phyloP scores from a whole-genome alignment of 2,797 vertebrate genomes.

The Sebastes paucispinis region DNA sequence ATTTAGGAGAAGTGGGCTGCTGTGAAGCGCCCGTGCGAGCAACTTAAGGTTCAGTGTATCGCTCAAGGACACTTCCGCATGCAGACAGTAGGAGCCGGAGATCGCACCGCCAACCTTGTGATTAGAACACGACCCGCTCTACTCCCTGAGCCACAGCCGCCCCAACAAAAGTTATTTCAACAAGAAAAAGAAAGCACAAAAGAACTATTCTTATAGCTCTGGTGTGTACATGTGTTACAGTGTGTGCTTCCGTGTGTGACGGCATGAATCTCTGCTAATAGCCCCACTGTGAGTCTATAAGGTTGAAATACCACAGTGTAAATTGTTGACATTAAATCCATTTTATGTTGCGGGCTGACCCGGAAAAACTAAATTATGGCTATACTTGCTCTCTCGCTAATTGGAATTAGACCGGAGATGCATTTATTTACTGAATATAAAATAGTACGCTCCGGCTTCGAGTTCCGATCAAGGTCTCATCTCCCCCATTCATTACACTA shows the following conservation, averaged over 20 bases:
- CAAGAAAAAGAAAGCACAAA: neutral
- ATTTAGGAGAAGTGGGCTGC: too few species aligned
- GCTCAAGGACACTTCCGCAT: too few species aligned
- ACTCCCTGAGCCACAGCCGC: too few species aligned
- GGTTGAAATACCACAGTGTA: conserved; percentile 67
- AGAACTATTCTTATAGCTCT: neutral
- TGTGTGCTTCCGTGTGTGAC: conserved; percentile 16
- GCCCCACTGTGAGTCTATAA: conserved; percentile 50
- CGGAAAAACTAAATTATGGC: conserved; percentile 57
- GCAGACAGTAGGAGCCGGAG: too few species aligned
- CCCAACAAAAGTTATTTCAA: neutral
- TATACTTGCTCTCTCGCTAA: conserved; percentile 69
- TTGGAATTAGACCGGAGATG: conserved; percentile 65
- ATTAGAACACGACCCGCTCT: too few species aligned
- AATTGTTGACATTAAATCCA: conserved; percentile 74
- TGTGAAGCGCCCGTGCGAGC: fast-evolving
- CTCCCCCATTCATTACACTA: conserved; percentile 37
- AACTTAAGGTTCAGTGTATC: too few species aligned
- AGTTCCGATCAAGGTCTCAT: conserved; percentile 43
- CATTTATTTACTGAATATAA: conserved; percentile 64
- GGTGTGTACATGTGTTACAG: neutral
- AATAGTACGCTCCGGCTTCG: conserved; percentile 25
- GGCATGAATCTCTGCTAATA: conserved; percentile 58
- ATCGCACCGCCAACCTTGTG: too few species aligned
- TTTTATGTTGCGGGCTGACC: conserved; percentile 63